phyloP scores from a whole-genome alignment of 2,888 invertebrate species.

The Habroteleia sp. region DNA sequence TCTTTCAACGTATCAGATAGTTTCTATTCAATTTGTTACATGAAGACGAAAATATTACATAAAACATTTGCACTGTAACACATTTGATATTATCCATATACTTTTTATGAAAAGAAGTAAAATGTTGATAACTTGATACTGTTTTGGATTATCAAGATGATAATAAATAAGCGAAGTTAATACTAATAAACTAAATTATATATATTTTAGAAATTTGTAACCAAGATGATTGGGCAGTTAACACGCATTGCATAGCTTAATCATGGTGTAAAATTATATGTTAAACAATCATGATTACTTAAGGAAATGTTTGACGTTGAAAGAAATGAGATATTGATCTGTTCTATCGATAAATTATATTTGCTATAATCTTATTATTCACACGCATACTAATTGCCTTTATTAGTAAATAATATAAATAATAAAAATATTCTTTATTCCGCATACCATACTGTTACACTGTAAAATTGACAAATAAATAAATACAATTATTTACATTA shows the following conservation, averaged over 20 bases:
- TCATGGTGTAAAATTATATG: constrained; percentile 9
- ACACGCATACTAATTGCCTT: constrained; percentile 79
- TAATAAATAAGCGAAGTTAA: constrained; percentile 8
- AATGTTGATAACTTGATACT: neutral
- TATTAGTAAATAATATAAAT: constrained; percentile 75
- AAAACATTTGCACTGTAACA: constrained; percentile 43
- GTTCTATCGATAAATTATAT: constrained; percentile 25
- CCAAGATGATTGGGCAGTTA: constrained; percentile 20
- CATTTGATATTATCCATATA: constrained; percentile 9
- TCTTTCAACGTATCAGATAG: constrained; percentile 31
- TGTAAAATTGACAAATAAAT: constrained; percentile 77
- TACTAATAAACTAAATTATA: constrained; percentile 16
- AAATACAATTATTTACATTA: constrained; percentile 78
- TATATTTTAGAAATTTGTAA: constrained; percentile 15
- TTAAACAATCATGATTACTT: neutral
- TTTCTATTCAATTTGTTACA: neutral
- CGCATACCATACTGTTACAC: constrained; percentile 76
- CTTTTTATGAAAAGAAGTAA: constrained; percentile 4
- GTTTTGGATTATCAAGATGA: constrained; percentile 7
- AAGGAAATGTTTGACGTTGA: constrained; percentile 23
- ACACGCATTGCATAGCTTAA: constrained; percentile 14
- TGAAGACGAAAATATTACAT: constrained; percentile 13
- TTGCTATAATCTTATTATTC: constrained; percentile 71
- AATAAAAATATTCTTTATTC: constrained; percentile 75
- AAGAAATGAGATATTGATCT: constrained; percentile 22